Conservation (phyloP, 2,888 invertebrate species). For the Aphidius colemani region DNA sequence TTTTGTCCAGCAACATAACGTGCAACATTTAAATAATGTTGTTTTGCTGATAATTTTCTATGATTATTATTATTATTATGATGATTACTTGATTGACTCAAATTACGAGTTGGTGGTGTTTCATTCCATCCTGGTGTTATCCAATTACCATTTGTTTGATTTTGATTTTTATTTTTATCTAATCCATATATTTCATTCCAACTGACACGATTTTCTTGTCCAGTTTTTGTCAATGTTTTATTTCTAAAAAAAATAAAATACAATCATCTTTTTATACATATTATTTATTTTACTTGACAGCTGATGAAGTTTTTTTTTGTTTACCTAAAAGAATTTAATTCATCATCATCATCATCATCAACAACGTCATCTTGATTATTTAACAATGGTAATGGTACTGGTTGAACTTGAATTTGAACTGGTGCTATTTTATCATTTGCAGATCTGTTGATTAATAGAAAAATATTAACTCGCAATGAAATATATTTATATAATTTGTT, state of each 20-base stretch:
- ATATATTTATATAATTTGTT: too few species aligned
- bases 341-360: conserved; percentile 64
- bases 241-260: too few species aligned
- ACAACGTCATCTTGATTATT: conserved; percentile 38
- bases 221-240: conserved; percentile 36
- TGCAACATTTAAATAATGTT: conserved; percentile 78
- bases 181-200: conserved; percentile 61
- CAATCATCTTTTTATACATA: too few species aligned
- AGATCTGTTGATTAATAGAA: conserved; percentile 12
- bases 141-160: conserved; percentile 46
- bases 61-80: conserved; percentile 50
- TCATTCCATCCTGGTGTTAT: conserved; percentile 53
- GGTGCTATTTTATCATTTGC: conserved; percentile 25
- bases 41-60: conserved; percentile 65
- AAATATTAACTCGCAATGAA: too few species aligned
- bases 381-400: conserved; percentile 56
- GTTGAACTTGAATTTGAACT: conserved; percentile 50
- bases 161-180: conserved; percentile 44
- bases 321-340: conserved; percentile 77
- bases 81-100: conserved; percentile 42
- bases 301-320: conserved; percentile 36
- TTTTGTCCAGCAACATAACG: conserved; percentile 77
- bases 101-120: conserved; percentile 43
- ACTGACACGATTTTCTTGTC: conserved; percentile 60
- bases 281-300: background rate